phyloP scores from a whole-genome alignment of 2,888 invertebrate species.

The Leptinotarsa tumamoca region DNA sequence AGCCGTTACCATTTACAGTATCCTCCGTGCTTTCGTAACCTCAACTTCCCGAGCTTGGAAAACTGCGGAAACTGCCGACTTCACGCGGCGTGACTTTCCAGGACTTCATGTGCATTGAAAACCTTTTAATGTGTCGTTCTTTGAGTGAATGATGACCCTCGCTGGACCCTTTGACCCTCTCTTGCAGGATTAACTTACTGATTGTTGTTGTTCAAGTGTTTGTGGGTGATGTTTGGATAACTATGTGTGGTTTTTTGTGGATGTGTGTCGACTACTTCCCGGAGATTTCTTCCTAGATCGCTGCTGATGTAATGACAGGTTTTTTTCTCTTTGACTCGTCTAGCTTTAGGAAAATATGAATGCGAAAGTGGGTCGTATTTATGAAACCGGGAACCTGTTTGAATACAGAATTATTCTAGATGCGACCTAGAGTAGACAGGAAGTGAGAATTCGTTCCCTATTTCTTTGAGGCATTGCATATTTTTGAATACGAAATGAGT shows the following conservation, averaged over 20 bases:
- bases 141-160: constrained; percentile 13
- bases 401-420: constrained; percentile 14
- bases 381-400: constrained; percentile 15
- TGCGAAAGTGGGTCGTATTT: neutral
- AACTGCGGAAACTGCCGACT: constrained; percentile 33
- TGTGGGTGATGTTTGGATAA: constrained; percentile 39
- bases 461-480: constrained; percentile 10
- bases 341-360: constrained; percentile 7
- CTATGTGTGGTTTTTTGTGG: constrained; percentile 40
- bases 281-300: constrained; percentile 34
- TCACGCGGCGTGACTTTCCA: constrained; percentile 30
- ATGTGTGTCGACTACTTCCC: constrained; percentile 30
- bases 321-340: neutral
- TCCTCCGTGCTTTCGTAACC: constrained; percentile 57
- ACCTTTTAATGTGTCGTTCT: constrained; percentile 11
- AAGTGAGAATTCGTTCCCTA: neutral
- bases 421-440: constrained; percentile 7
- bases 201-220: constrained; percentile 26
- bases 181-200: constrained; percentile 26
- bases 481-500: constrained; percentile 2
- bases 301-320: constrained; percentile 43
- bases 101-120: constrained; percentile 31
- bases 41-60: constrained; percentile 42
- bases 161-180: constrained; percentile 7
- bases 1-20: constrained; percentile 64